Base-by-base conservation (phyloP, 2,113 vertebrate species). In the Ailurus styani region DNA sequence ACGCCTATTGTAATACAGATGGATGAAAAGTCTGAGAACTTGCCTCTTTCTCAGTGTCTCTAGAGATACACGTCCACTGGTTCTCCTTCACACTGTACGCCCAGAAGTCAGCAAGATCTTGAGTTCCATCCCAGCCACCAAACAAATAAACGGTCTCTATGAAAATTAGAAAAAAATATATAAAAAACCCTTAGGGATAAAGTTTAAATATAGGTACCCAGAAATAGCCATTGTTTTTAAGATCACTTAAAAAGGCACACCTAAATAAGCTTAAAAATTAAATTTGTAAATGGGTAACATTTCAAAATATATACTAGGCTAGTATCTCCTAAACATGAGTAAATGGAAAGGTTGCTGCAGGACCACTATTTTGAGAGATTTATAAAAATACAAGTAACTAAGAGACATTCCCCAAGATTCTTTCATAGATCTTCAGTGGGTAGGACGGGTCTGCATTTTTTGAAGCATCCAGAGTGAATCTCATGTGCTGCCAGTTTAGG, bases 51-150 rank as follows among this genome's bases (percentile, higher is more conserved):
- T 99, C 99, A 0, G 99, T 99, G 98, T 99, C 99, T 98, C 99
- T 99, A 93, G 99, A 99, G 98, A 99, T 99, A 98, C 99, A 99
- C 21, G 99, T 99, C 99, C 99, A 99, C 95, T 99, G 99, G 98
- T 99, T 99, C 96, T 99, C 99, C 98, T 99, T 99, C 97, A 99
- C 99, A 15, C 99, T 99, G 98, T 99, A 99, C 0, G 99, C 99
- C 99, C 99, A 99, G 98, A 99, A 99, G 98, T 99, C 99, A 70
- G 99, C 99, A 97, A 99, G 99, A 98, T 99, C 99, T 98, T 99
- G 99, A n/a, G 99, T 99, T 94, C 99, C 99, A 95, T 99, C 99
- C 99, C 99, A 99, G 98, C 99, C 99, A 72, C 99, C 99, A 95
- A 99, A 99, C 98, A 99, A 99, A 99, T 99, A 99, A 55, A 99